Conservation (phyloP, 2,113 vertebrate genomes). For the cattle (Bos taurus) region DNA sequence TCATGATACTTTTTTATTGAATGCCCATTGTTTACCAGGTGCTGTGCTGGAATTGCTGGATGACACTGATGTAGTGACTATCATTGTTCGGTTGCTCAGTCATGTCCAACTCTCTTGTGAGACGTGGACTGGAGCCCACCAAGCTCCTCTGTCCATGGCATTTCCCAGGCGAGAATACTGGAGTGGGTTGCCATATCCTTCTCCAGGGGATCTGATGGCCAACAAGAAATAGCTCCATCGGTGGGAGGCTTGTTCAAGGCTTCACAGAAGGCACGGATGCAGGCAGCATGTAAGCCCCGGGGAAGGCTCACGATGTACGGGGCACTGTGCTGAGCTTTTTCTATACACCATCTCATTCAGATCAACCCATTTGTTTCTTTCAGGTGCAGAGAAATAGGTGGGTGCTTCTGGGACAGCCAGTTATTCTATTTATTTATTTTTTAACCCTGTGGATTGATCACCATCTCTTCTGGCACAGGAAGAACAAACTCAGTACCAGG, state of each 20-base stretch:
- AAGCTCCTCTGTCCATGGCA: neutral
- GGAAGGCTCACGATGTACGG: fast-evolving
- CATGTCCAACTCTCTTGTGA: neutral
- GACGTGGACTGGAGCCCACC: neutral
- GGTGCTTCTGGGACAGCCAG: neutral
- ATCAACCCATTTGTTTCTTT: neutral
- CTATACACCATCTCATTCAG: neutral
- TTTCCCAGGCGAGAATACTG: neutral
- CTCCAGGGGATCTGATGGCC: neutral
- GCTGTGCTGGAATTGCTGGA: neutral
- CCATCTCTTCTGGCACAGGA: neutral
- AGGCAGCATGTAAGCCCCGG: no score
- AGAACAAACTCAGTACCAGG: neutral
- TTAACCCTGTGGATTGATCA: neutral
- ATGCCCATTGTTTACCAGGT: no score
- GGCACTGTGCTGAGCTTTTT: neutral
- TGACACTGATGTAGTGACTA: neutral
- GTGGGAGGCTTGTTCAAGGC: neutral
- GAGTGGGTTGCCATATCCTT: neutral
- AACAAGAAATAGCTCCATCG: fast-evolving
- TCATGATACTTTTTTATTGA: neutral
- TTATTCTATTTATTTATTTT: neutral
- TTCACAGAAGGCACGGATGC: fast-evolving
- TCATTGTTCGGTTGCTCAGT: neutral
- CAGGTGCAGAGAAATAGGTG: neutral